Evolutionary conservation across 2,888 invertebrate species (phyloP), one percentile per base, ranked within the genome.

Genomic region (Protophormia terraenovae): DNA sequence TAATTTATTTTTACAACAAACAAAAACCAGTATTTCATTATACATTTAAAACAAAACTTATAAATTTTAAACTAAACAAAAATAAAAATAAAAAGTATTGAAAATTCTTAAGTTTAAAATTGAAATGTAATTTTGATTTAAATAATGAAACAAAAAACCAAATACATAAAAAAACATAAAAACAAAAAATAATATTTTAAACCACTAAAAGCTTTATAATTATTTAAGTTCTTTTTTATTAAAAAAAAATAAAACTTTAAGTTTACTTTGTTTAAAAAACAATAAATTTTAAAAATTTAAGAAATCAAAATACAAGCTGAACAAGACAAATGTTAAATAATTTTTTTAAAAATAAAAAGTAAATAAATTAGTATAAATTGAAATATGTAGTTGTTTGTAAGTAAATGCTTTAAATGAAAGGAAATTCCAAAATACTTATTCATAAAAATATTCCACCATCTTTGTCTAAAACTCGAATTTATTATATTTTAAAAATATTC

Each of bases 381-480:
- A 60, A n/a, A 32, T 0, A 19, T 12, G 14, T 50, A 32, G 35
- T 19, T 38, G 38, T 53, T 71, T n/a, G n/a, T n/a, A n/a, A 53
- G 1, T 47, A 50, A 19, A 14, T 22, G 66, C 64, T 80, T 80
- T 45, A 66, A 72, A 72, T 72, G 79, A 53, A 41, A 29, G 29
- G 8, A 35, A 62, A 64, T 27, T 8, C 3, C 24, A 24, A n/a
- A 41, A 66, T 1, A 10, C 7, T 7, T 32, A 32, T 6, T 32
- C 5, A 32, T 32, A 32, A 32, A 3, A 35, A 35, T 35, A 53
- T 32, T 50, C 19, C 24, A 45, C 8, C 50, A 66, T 60, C 27
- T 79, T 69, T 75, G 62, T 66, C 62, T 35, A 64, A 72, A 84
- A 66, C 71, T 84, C 84, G 84, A 84, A 84, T 84, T 84, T 84